Base-by-base conservation (phyloP, 2,888 invertebrate species). In the Petrolisthes manimaculis region DNA sequence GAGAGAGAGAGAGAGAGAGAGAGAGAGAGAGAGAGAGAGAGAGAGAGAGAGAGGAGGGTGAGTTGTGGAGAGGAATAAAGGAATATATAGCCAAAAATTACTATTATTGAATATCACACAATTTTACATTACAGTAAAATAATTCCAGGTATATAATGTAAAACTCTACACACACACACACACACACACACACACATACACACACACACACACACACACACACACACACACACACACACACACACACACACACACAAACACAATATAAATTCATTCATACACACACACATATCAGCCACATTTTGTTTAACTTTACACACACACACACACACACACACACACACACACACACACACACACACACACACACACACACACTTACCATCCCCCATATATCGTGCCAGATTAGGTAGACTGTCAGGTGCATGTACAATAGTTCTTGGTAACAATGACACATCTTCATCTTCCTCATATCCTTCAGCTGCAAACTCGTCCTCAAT, bases 381-480 rank as follows among this genome's bases (percentile, higher is more conserved):
- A 14, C 67, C 18, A 12, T 67, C 67, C 1, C 67, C 18, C 67
- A 14, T 86, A 55, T 21, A 51, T 37, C 69, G 79, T 21, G 85
- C 75, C n/a, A 88, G 51, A 14, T 12, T 85, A 12, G 84, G 80
- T n/a, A 88, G 81, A 67, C 75, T 54, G 6, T 37, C 37, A 37
- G 80, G 54, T 0, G 85, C 88, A 37, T 88, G 88, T 21, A 88
- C 88, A 14, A 74, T n/a, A 3, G 67, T 21, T 51, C 88, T 75
- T 0, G 88, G 67, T 0, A 88, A n/a, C 9, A n/a, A 54, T 82
- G 77, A 67, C n/a, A 88, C 56, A 55, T 88, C 81, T 8, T 88
- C 88, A 21, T 86, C 86, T 1, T 86, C 83, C 3, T 83, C 83
- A 37, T 37, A 37, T 37, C 37, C 37, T 37, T 37, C 37, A 1